Conservation (phyloP, 2,113 vertebrate species). For the Zosterops hypoxanthus region DNA sequence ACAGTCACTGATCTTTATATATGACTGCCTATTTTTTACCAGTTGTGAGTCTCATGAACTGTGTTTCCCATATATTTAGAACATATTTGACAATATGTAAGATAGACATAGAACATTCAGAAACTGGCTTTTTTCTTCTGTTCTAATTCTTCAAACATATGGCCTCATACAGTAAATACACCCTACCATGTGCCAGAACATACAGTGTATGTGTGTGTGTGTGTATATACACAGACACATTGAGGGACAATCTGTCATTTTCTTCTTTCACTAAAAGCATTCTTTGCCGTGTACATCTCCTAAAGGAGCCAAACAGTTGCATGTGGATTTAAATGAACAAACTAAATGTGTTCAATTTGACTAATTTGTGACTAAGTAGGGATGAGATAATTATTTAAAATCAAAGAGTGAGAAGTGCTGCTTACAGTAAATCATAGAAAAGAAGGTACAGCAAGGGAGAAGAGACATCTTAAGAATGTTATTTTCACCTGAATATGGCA, state of each 20-base stretch:
- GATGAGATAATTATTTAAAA: conserved; percentile 19
- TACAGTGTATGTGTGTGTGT: conserved; percentile 65
- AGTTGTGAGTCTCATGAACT: conserved; percentile 36
- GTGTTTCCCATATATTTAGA: conserved; percentile 61
- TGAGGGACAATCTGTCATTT: conserved; percentile 73
- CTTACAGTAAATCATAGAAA: neutral
- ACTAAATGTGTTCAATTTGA: conserved; percentile 27
- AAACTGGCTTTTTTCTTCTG: conserved; percentile 69
- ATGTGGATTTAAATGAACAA: conserved; percentile 53
- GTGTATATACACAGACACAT: conserved; percentile 49
- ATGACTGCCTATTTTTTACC: neutral
- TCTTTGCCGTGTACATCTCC: conserved; percentile 53
- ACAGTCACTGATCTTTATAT: neutral
- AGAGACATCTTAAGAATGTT: neutral
- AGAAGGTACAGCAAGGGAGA: neutral
- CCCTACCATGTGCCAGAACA: conserved; percentile 74
- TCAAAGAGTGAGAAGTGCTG: neutral
- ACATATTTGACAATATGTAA: conserved; percentile 69
- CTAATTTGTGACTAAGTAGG: conserved; percentile 24
- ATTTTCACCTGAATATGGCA: neutral
- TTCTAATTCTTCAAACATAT: conserved; percentile 72
- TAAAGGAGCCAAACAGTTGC: conserved; percentile 38
- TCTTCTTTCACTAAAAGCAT: conserved; percentile 51
- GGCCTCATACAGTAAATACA: conserved; percentile 71
- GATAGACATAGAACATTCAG: conserved; percentile 64